phyloP scores from a whole-genome alignment of 2,888 invertebrate genomes.

The Geotrupes spiniger region DNA sequence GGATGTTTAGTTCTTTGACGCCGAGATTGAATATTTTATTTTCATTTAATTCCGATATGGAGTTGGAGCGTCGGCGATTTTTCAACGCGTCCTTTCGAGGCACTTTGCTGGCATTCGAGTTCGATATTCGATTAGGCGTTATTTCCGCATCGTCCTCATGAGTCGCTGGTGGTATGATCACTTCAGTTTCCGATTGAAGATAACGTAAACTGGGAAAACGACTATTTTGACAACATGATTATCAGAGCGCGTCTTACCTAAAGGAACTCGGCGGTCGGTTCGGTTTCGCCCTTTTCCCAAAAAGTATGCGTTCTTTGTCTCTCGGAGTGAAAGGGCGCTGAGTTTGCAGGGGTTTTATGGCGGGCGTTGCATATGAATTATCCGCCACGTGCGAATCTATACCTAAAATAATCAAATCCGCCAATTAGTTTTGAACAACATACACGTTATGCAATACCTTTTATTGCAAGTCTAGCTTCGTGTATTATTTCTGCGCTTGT shows the following conservation, averaged over 20 bases:
- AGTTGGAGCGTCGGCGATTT: constrained; percentile 37
- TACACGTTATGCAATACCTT: too few relatives aligned
- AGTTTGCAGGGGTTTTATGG: constrained; percentile 65
- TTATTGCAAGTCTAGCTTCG: constrained; percentile 66
- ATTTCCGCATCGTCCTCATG: constrained; percentile 26
- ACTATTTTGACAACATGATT: neutral
- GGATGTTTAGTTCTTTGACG: constrained; percentile 39
- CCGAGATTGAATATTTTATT: constrained; percentile 47
- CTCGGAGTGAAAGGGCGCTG: constrained; percentile 84
- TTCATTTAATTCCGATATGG: constrained; percentile 43
- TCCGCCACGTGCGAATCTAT: constrained; percentile 46
- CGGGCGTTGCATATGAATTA: constrained; percentile 40
- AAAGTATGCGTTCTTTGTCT: constrained; percentile 74
- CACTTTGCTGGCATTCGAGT: constrained; percentile 32
- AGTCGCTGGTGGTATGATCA: constrained; percentile 30
- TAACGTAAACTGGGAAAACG: constrained; percentile 58
- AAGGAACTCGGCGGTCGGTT: constrained; percentile 73
- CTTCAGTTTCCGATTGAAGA: constrained; percentile 56
- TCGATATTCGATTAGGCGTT: constrained; percentile 16
- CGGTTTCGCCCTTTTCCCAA: constrained; percentile 57
- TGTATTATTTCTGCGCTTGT: constrained; percentile 79
- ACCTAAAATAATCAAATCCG: too few relatives aligned
- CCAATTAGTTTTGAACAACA: too few relatives aligned
- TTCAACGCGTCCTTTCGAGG: constrained; percentile 31
- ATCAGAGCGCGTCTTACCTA: constrained; percentile 55